Base-by-base conservation (phyloP, 2,113 vertebrate genomes). In the Muntiacus reevesi region DNA sequence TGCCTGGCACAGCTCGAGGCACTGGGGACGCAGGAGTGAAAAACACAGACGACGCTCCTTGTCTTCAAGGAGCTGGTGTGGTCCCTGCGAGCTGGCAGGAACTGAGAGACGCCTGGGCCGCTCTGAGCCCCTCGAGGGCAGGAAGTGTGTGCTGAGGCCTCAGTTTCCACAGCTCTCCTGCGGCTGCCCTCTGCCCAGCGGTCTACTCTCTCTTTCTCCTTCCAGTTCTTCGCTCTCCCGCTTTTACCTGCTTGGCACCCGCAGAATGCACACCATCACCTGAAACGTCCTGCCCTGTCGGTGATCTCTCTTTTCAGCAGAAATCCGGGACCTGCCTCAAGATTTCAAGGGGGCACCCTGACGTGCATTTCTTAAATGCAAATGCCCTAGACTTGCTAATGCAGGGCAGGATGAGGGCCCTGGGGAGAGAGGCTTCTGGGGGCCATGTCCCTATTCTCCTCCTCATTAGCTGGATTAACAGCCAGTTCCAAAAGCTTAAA, bases 41-140 rank as follows among this genome's bases (percentile, higher is more conserved):
- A 78, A 19, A 8, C 0, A 50, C 1, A 19, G 62, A 36, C 0
- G 23, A n/a, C 2, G 17, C 3, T 3, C 71, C 59, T 30, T 71
- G 84, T 36, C 54, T 25, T n/a, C 0, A 25, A 11, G 78, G 45
- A 40, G 79, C 81, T 25, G 60, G 55, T 23, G 36, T 1, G 21
- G 45, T 16, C 1, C 52, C 59, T 1, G 16, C 47, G 30, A 74
- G 84, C 43, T 2, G 2, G 9, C 1, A 0, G 23, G 28, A 11
- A 23, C n/a, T 7, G 15, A 33, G 55, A 86, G 23, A 28, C 0
- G 27, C 82, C 36, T 17, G 78, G 47, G 78, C 23, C 0, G 8
- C 55, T 30, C 55, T 2, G 1, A 0, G 6, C 23, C 2, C 28
- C 55, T 50, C 8, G 0, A 0, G n/a, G 59, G 21, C 1, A 23